phyloP scores from a whole-genome alignment of 1,140 invertebrate genomes.

The Drosophila ficusphila region DNA sequence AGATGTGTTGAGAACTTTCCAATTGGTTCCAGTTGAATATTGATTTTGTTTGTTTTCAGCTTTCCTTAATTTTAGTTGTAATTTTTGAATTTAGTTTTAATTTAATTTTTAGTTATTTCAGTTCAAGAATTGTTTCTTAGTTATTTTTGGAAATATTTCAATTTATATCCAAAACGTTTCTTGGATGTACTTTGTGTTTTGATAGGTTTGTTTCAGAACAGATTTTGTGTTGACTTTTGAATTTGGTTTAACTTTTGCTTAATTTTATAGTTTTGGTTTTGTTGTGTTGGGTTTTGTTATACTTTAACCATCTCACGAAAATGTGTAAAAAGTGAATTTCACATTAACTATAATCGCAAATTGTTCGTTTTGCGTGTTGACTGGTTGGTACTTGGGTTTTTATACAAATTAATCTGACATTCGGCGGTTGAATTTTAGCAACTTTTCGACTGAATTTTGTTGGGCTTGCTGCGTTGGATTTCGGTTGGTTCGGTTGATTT shows the following conservation, averaged over 20 bases:
- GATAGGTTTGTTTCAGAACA: slow-evolving; percentile 27
- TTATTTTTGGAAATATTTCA: slow-evolving; percentile 9
- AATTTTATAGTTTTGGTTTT: slow-evolving; percentile 11
- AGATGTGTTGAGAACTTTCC: slow-evolving; percentile 60
- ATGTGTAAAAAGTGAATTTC: slow-evolving; percentile 28
- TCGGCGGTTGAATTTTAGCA: slow-evolving; percentile 58
- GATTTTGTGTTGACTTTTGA: slow-evolving; percentile 19
- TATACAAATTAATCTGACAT: slow-evolving; percentile 83
- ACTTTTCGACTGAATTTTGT: slow-evolving; percentile 57
- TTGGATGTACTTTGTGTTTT: slow-evolving; percentile 5
- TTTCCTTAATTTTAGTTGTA: slow-evolving; percentile 40
- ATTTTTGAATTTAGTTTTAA: slow-evolving; percentile 32
- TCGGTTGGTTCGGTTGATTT: slow-evolving; percentile 29
- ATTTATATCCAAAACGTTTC: slow-evolving; percentile 4
- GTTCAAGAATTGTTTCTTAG: slow-evolving; percentile 6
- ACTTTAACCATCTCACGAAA: slow-evolving; percentile 64
- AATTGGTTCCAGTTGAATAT: slow-evolving; percentile 48
- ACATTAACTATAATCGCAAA: slow-evolving; percentile 47
- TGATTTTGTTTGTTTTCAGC: slow-evolving; percentile 27
- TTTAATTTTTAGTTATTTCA: slow-evolving; percentile 30
- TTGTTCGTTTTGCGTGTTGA: slow-evolving; percentile 41
- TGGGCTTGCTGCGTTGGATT: slow-evolving; percentile 40
- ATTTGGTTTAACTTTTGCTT: slow-evolving; percentile 36
- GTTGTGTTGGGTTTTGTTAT: slow-evolving; percentile 45
- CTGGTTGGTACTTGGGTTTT: slow-evolving; percentile 35